Base-by-base conservation (phyloP, 2,888 invertebrate genomes). In the Sisyra nigra region DNA sequence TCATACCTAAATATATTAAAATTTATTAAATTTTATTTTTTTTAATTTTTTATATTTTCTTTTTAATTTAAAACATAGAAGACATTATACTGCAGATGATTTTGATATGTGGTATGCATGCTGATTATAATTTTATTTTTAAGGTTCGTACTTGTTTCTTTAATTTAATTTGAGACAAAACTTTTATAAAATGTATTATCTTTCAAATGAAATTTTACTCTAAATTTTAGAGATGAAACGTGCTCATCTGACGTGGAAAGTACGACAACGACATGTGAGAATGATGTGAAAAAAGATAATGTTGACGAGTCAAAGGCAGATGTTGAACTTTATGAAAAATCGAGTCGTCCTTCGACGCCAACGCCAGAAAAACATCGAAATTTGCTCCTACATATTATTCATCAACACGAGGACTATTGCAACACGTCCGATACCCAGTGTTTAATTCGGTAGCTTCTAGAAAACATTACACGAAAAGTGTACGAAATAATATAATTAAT, bases 51-150 rank as follows among this genome's bases (percentile, higher is more conserved):
- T 31, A 32, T 30, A 30, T 17, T 30, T 5, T 24, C 7, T 24
- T 24, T 13, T 19, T 19, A 11, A 39, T 39, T 13, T 13, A 39
- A 15, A 19, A 13, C 15, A 39, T 56, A 61, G 60, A 51, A 57
- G 55, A 34, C 55, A 56, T 43, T 55, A 51, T 48, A 42, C 42
- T 13, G 53, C 54, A 33, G 54, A 57, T 45, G 58, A 57, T 47
- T 53, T 58, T 50, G 57, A 57, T 41, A 50, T 57, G 48, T 58
- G 58, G 59, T 59, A 56, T 54, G 55, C 58, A 54, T 60, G 57
- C 24, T 35, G 15, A 42, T 19, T 31, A 11, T 24, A 7, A 18
- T 39, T n/a, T 40, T 32, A 31, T 15, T 29, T 13, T 40, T 31
- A 31, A 15, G 31, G 30, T 40, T 37, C 19, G 17, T 8, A 17